phyloP scores from a whole-genome alignment of 2,888 invertebrate genomes.

The Dasysyrphus tricinctus region DNA sequence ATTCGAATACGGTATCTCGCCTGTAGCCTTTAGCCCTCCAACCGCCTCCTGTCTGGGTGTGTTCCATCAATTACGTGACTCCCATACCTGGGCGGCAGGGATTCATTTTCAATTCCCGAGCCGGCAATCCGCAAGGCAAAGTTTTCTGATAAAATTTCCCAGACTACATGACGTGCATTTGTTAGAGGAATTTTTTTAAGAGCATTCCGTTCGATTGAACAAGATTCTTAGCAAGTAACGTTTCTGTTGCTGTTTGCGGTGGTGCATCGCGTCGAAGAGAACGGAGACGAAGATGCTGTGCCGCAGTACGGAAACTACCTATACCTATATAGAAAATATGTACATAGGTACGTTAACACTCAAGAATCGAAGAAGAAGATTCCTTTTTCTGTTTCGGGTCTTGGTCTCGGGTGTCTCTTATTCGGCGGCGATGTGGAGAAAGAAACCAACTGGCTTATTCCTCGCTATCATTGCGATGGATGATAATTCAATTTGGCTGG shows the following conservation, averaged over 20 bases:
- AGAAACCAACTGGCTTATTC: slow-evolving; percentile 35
- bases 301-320: slow-evolving; percentile 52
- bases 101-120: slow-evolving; percentile 75
- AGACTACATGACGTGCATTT: slow-evolving; percentile 76
- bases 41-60: slow-evolving; percentile 60
- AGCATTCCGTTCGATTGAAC: slow-evolving; percentile 75
- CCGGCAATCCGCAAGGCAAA: slow-evolving; percentile 70
- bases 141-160: slow-evolving; percentile 75
- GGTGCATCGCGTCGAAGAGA: slow-evolving; percentile 23
- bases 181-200: slow-evolving; percentile 72
- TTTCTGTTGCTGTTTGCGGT: slow-evolving; percentile 61
- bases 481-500: slow-evolving; percentile 77
- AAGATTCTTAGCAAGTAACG: slow-evolving; percentile 67
- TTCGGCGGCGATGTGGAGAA: slow-evolving; percentile 14
- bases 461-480: slow-evolving; percentile 74
- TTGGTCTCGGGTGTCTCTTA: slow-evolving; percentile 12
- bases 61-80: slow-evolving; percentile 76
- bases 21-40: slow-evolving; percentile 38
- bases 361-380: slow-evolving; percentile 52
- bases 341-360: slow-evolving; percentile 9
- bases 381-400: slow-evolving; percentile 17
- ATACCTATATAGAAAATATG: not conserved
- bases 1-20: slow-evolving; percentile 52
- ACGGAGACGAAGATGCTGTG: slow-evolving; percentile 37
- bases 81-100: slow-evolving; percentile 75